Conservation (phyloP, 1,140 invertebrate genomes). For the Parasteatoda tepidariorum region DNA sequence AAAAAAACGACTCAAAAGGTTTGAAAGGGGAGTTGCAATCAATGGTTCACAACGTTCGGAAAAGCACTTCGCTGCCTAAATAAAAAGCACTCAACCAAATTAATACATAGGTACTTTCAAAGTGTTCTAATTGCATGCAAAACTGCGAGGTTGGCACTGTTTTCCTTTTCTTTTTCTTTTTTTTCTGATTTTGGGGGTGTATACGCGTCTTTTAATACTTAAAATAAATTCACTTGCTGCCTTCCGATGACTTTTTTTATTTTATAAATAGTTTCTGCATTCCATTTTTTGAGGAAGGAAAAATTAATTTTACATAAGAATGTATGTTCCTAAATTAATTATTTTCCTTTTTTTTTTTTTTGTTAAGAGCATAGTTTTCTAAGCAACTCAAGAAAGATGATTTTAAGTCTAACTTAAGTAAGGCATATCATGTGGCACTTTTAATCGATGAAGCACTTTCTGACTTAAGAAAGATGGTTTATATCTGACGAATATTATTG, state of each 20-base stretch:
- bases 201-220: conserved; percentile 34
- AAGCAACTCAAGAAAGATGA: too few species aligned
- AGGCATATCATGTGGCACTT: too few species aligned
- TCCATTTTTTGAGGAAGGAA: neutral
- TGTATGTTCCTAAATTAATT: too few species aligned
- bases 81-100: conserved; percentile 59
- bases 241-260: conserved; percentile 31
- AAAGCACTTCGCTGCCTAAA: conserved; percentile 51
- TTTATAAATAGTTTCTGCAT: neutral
- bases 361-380: too few species aligned
- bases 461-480: too few species aligned
- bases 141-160: conserved; percentile 10
- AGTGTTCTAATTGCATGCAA: conserved; percentile 57
- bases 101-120: conserved; percentile 58
- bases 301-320: too few species aligned
- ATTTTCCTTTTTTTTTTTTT: too few species aligned
- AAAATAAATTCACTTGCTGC: conserved; percentile 20
- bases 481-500: too few species aligned
- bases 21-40: conserved; percentile 38
- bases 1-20: neutral
- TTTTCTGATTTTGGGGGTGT: neutral
- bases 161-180: conserved; percentile 5
- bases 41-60: conserved; percentile 31
- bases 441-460: too few species aligned
- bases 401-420: too few species aligned